These are phyloP conservation scores for Drosophila athabasca DNA, from an alignment of 1,140 invertebrate species.

Conservation along the genomic window DNA sequence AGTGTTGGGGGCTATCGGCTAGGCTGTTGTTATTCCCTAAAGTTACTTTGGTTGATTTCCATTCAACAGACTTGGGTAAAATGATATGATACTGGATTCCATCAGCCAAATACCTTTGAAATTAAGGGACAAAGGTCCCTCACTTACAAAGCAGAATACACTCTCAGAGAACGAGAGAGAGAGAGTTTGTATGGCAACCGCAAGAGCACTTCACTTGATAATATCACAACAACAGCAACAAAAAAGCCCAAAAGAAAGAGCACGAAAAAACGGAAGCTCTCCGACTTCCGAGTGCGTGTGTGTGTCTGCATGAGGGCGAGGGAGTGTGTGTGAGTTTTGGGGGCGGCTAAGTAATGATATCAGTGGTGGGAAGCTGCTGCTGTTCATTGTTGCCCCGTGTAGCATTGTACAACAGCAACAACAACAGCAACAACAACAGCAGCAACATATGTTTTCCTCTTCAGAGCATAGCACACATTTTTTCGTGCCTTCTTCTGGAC, in stretches of 20 bases:
- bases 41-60: no score
- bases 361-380: constrained; percentile 53
- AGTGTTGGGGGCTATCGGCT: no score
- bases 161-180: not conserved
- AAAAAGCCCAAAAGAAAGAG: constrained; percentile 16
- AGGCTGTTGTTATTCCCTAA: no score
- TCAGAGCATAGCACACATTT: not conserved
- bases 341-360: constrained; percentile 72
- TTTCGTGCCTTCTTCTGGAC: constrained; percentile 13
- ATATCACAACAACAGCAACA: constrained; percentile 46
- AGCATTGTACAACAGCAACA: constrained; percentile 14
- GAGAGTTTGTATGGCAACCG: constrained; percentile 33
- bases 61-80: no score
- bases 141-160: no score
- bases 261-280: constrained; percentile 28
- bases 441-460: constrained; percentile 66
- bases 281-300: constrained; percentile 4
- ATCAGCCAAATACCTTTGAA: no score
- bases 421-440: constrained; percentile 18
- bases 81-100: no score
- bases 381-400: constrained; percentile 42
- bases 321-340: constrained; percentile 1
- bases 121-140: no score
- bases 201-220: constrained; percentile 81
- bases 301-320: not conserved